Conservation (phyloP, 2,888 invertebrate species). For the Stegophylla sp. region DNA sequence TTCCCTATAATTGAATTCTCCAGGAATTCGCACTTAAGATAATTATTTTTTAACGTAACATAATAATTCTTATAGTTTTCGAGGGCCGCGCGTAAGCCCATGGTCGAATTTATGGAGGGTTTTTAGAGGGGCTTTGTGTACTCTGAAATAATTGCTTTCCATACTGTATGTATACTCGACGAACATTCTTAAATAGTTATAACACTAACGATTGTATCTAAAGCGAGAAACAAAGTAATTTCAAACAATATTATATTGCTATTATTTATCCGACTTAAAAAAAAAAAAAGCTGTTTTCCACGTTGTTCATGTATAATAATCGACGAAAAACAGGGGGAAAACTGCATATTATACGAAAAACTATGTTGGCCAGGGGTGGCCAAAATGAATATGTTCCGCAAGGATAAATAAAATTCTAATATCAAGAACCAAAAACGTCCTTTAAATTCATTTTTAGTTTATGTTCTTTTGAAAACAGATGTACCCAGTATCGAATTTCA, state of each 20-base stretch:
- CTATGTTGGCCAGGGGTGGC: too few species aligned
- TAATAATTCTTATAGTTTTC: neutral
- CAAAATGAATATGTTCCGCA: too few species aligned
- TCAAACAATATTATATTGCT: slow-evolving; percentile 16
- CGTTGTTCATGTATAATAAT: slow-evolving; percentile 1
- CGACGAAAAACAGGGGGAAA: neutral
- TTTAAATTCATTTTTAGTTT: too few species aligned
- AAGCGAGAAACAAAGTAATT: neutral
- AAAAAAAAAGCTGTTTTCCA: neutral
- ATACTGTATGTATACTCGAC: neutral
- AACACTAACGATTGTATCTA: slow-evolving; percentile 3
- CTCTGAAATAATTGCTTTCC: neutral
- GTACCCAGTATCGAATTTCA: too few species aligned
- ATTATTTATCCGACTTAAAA: slow-evolving; percentile 10
- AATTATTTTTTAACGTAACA: too few species aligned
- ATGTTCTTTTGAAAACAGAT: too few species aligned
- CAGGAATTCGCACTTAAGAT: too few species aligned
- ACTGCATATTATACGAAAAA: too few species aligned
- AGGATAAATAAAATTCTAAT: too few species aligned
- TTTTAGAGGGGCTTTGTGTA: neutral
- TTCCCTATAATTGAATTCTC: too few species aligned
- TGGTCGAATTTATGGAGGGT: neutral
- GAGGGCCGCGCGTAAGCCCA: neutral
- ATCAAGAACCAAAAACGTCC: too few species aligned
- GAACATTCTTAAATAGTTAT: neutral